These are phyloP conservation scores for Cyrtodaria siliqua DNA, from an alignment of 2,888 invertebrate genomes.

Conservation along the genomic window DNA sequence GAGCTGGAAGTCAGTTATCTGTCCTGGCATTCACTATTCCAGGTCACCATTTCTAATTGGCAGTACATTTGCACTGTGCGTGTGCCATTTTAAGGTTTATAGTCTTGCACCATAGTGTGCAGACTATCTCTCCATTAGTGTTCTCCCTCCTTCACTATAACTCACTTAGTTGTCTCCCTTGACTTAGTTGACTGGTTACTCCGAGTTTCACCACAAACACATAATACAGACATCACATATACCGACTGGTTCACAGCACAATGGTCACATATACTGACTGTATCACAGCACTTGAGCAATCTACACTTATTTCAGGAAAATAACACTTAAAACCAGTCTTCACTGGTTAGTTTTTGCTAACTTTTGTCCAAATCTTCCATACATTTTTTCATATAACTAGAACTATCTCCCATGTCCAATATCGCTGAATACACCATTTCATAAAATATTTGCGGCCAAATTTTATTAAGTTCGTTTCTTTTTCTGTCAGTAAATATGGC, in stretches of 20 bases:
- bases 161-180: no score
- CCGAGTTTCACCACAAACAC: no score
- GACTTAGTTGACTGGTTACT: no score
- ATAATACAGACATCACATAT: background rate
- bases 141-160: no score
- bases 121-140: no score
- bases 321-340: background rate
- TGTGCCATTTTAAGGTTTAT: no score
- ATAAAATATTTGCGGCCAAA: constrained; percentile 82
- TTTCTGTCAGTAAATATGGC: constrained; percentile 81
- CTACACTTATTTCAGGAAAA: background rate
- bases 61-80: no score
- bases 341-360: constrained; percentile 54
- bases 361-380: constrained; percentile 80
- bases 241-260: background rate
- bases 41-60: no score
- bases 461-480: constrained; percentile 75
- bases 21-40: no score
- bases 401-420: constrained; percentile 79
- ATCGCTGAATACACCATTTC: constrained; percentile 81
- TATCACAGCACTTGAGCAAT: background rate
- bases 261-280: background rate
- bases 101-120: no score
- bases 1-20: no score
- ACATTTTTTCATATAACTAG: constrained; percentile 80